A percentile compares a stretch with the other conserved stretches of the same genome.
These are phyloP conservation scores for Herpetotheres cachinnans DNA, from an alignment of 2,113 vertebrate species.

Conservation along the genomic window DNA sequence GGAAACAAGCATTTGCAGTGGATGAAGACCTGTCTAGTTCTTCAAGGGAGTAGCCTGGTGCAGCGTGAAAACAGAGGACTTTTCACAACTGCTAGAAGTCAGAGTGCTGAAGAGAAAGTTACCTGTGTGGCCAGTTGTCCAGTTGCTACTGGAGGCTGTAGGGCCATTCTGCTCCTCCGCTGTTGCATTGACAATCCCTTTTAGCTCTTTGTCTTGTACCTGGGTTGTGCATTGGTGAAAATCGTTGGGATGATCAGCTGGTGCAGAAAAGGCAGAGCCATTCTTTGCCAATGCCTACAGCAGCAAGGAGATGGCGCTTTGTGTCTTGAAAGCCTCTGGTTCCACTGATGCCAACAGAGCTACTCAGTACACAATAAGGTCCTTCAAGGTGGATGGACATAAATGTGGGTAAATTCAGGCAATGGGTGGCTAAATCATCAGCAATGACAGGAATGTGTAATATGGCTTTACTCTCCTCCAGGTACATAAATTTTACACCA, in stretches of 20 bases:
- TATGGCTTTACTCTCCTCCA: background rate
- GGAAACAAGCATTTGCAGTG: background rate
- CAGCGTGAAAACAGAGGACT: background rate
- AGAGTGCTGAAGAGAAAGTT: background rate
- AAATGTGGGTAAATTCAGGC: background rate
- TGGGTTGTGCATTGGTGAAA: background rate
- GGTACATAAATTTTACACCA: background rate
- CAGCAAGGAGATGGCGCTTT: background rate
- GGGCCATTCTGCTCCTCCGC: accelerated
- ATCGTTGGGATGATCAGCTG: background rate
- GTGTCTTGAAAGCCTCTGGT: background rate
- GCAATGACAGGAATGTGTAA: background rate
- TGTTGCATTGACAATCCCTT: background rate
- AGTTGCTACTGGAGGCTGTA: background rate
- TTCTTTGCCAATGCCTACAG: background rate
- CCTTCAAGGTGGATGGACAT: background rate
- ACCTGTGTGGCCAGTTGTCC: background rate
- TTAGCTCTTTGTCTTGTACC: background rate
- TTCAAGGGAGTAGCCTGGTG: background rate
- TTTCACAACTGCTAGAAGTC: background rate
- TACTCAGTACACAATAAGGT: background rate
- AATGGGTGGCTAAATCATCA: background rate
- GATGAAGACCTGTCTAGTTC: background rate
- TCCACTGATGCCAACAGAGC: background rate
- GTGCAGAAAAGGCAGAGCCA: background rate